Evolutionary conservation across 2,113 vertebrate genomes (phyloP), one percentile per base, ranked within the genome.

Genomic region (Labeo catla): DNA sequence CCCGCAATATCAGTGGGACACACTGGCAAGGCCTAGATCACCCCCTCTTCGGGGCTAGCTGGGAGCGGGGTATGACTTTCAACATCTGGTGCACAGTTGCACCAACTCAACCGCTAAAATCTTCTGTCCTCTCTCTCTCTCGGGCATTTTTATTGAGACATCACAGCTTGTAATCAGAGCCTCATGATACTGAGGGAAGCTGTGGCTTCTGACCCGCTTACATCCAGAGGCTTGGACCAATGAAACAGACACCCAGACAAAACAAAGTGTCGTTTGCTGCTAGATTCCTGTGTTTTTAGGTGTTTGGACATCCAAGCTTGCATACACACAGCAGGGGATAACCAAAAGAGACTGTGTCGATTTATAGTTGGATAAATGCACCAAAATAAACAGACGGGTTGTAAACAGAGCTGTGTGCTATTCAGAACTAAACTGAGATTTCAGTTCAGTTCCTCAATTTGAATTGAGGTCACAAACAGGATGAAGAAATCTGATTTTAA

Each of bases 81-180:
- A 94, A 95, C 95, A 95, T 95, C 94, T 96, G 95, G 93, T 89
- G 83, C 92, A 91, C 94, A 96, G 93, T 95, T 94, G 93, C 91
- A 91, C 87, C 88, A 89, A 90, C 87, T 87, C 82, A 90, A 86
- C 86, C 91, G 88, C 87, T 90, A 91, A 91, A 90, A 90, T 88
- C 86, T 88, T 78, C 52, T 81, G 61, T 88, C 82, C 61, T 61
- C 36, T 52, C 59, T 68, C 50, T 78, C 45, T 63, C 23, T 50
- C 86, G 43, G 87, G 89, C 57, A 81, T 92, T 93, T 93, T 91
- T 84, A 92, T 87, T 87, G 91, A 95, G 90, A 92, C 92, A 93
- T 93, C 89, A 88, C 89, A 91, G 91, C 88, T 90, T 94, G 92
- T 93, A 93, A 93, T 95, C 93, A 93, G 88, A 89, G 90, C 85